Conservation (phyloP, 2,113 vertebrate species). For the Tupaia chinensis region DNA sequence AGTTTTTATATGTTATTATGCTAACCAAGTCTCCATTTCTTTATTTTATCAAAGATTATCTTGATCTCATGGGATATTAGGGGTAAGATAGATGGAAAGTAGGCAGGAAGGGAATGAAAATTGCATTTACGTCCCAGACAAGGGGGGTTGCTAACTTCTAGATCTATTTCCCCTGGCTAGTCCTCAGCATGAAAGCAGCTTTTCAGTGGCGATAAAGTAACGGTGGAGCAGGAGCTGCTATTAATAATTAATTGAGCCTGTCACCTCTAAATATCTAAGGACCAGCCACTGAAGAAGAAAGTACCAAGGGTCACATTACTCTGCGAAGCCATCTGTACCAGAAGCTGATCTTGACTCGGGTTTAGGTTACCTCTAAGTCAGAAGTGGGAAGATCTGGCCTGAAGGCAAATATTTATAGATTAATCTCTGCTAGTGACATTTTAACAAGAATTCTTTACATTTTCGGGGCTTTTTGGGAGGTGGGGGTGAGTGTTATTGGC, state of each 20-base stretch:
- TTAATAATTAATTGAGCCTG: constrained; percentile 62
- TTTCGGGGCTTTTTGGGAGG: background rate
- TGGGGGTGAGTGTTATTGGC: background rate
- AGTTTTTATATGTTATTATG: constrained; percentile 24
- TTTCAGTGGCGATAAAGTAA: background rate
- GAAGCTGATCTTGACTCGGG: constrained; percentile 22
- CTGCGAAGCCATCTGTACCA: constrained; percentile 29
- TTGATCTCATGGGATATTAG: background rate
- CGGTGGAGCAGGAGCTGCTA: background rate
- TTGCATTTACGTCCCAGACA: background rate
- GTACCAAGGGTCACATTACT: background rate
- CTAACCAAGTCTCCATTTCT: background rate
- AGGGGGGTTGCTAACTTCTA: background rate
- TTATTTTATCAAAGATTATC: constrained; percentile 49
- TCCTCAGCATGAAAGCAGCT: background rate
- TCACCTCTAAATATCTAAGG: constrained; percentile 1
- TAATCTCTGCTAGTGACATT: background rate
- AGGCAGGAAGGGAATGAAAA: background rate
- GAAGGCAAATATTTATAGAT: background rate
- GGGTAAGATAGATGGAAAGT: background rate
- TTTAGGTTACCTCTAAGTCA: background rate
- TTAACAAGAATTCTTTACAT: constrained; percentile 44
- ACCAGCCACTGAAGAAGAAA: constrained; percentile 15
- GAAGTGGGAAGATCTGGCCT: background rate
- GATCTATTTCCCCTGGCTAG: background rate